A percentile compares a stretch with the other conserved stretches of the same genome.
These are phyloP conservation scores for Craseonycteris thonglongyai DNA, from an alignment of 2,113 vertebrate genomes.

Conservation along the genomic window DNA sequence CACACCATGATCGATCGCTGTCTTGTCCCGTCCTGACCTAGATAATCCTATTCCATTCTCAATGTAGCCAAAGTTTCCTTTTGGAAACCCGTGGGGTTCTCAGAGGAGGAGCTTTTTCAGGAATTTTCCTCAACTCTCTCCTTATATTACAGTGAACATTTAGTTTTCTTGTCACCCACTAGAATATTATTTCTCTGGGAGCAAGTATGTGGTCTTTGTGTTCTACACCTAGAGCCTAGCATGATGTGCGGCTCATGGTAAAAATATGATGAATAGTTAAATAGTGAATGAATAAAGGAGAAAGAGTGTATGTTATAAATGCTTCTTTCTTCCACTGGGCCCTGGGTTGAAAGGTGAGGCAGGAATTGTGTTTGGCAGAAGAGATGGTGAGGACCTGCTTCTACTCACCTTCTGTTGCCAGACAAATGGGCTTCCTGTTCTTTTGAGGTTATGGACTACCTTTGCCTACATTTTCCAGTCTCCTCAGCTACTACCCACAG, in stretches of 20 bases:
- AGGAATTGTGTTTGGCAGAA: background rate
- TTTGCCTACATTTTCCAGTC: too few relatives aligned
- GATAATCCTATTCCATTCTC: background rate
- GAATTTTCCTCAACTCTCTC: background rate
- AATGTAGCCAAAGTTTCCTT: background rate
- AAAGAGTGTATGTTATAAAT: background rate
- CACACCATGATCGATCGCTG: too few relatives aligned
- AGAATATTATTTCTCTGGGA: background rate
- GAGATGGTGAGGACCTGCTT: background rate
- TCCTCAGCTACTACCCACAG: background rate
- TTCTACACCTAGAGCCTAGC: background rate
- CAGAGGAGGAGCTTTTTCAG: background rate
- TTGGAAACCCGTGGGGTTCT: background rate
- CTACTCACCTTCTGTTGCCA: background rate
- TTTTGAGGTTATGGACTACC: accelerated
- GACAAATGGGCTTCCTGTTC: too few relatives aligned
- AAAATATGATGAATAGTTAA: background rate
- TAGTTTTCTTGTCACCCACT: background rate
- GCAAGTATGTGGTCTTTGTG: background rate
- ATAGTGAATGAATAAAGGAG: background rate
- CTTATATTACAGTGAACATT: background rate
- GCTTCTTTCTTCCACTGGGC: background rate
- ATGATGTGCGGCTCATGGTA: background rate
- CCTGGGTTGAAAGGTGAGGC: background rate
- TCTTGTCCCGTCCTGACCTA: background rate